Percentiles rank a stretch among this genome's conserved stretches.
phyloP scores from a whole-genome alignment of 2,113 vertebrate species.

The Gracilinanus agilis region DNA sequence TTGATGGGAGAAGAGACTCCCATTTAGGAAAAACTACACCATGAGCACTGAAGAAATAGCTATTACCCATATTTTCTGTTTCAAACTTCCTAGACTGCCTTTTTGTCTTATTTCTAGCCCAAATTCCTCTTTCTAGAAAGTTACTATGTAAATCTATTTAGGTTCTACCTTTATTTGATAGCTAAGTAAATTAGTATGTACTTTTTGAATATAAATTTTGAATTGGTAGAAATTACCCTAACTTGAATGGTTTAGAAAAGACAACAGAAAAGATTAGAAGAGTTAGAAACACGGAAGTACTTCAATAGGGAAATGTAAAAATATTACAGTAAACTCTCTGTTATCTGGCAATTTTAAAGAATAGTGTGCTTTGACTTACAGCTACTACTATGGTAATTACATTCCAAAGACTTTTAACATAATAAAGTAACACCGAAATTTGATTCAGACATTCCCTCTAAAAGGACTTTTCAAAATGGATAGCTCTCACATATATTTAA shows the following conservation, averaged over 20 bases:
- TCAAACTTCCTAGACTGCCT: not conserved
- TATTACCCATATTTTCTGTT: not conserved
- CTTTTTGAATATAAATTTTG: conserved; percentile 21
- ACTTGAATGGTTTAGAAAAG: conserved; percentile 10
- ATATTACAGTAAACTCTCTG: not conserved
- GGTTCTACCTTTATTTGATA: not conserved
- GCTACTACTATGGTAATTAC: not conserved
- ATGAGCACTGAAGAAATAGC: not conserved
- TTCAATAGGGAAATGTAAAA: not conserved
- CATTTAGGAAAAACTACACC: not conserved
- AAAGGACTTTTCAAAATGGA: not conserved
- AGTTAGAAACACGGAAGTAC: not conserved
- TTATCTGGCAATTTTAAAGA: not conserved
- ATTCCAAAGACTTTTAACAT: conserved; percentile 21
- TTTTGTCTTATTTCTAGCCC: not conserved
- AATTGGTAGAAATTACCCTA: not conserved
- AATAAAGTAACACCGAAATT: not conserved
- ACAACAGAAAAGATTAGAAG: not conserved
- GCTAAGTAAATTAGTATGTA: not conserved
- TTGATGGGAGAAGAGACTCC: not conserved
- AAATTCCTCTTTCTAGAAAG: not conserved
- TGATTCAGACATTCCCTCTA: not conserved
- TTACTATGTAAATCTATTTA: not conserved
- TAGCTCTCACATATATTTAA: not conserved
- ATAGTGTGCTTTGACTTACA: not conserved